Base-by-base conservation (phyloP, 2,888 invertebrate species). In the Spisula subtruncata region DNA sequence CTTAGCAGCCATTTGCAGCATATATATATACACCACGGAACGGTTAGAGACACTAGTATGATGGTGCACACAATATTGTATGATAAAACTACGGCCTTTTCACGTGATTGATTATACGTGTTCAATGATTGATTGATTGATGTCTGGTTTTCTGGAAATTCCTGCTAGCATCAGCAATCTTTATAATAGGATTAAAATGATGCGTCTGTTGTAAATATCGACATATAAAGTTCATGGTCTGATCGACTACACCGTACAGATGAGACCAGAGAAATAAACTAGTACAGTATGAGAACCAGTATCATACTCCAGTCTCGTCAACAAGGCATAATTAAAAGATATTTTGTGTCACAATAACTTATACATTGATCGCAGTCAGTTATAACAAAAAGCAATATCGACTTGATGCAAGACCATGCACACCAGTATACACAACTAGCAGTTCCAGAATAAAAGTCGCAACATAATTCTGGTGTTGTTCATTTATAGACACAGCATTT, bases 171-270 rank as follows among this genome's bases (percentile, higher is more conserved):
- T 66, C 60, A 66, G 60, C 60, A 66, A 25, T n/a, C 25, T 66
- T 66, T 66, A 66, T 75, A 75, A 75, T 75, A 75, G 75, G 75
- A 75, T 75, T 75, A 75, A 75, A 75, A 75, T 35, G 32, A 35
- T 35, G 75, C 18, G 75, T 75, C 75, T 75, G 75, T 66, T 66
- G 25, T 25, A 25, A 66, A 66, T 66, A 66, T 66, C 60, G 60
- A 66, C 60, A 66, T 25, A 25, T 66, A 10, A n/a, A 66, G 60
- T 66, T 66, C 60, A 66, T n/a, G n/a, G 25, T 66, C 60, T 25
- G 60, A n/a, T 66, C 20, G 60, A 66, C 60, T 66, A 66, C 60
- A 10, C 25, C 12, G 25, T 66, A 25, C n/a, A 66, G 60, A 66
- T n/a, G 25, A 66, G 60, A 25, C 25, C 60, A 66, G 25, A 25